Conservation (phyloP, 2,888 invertebrate genomes). For the Acleris literana region DNA sequence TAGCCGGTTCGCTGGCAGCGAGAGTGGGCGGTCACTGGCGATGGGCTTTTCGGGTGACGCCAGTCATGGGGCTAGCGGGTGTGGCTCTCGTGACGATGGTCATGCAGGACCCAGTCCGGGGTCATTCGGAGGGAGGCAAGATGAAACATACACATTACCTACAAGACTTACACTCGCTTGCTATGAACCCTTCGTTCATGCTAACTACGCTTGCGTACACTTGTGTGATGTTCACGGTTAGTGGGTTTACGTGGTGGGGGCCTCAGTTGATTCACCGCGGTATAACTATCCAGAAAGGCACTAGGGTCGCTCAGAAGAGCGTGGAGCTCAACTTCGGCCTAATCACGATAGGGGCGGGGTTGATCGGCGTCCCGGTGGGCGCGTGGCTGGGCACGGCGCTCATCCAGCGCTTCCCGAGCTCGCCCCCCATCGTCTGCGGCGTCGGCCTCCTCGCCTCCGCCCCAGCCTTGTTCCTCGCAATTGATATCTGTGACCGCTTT, state of each 20-base stretch:
- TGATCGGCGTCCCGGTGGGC: conserved; percentile 92
- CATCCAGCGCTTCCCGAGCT: conserved; percentile 83
- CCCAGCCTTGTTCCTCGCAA: conserved; percentile 88
- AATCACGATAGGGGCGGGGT: conserved; percentile 92
- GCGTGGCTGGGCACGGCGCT: conserved; percentile 86
- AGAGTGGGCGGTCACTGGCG: conserved; percentile 90
- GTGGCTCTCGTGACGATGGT: conserved; percentile 89
- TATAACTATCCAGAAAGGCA: conserved; percentile 85
- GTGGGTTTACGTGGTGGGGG: conserved; percentile 98
- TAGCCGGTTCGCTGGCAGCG: conserved; percentile 94
- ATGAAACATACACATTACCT: conserved; percentile 88
- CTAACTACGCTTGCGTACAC: conserved; percentile 97
- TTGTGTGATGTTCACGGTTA: conserved; percentile 98
- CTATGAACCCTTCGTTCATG: conserved; percentile 94
- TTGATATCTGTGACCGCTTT: conserved; percentile 85
- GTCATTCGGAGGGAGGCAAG: conserved; percentile 93
- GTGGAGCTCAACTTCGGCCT: conserved; percentile 92
- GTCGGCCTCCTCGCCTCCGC: conserved; percentile 89
- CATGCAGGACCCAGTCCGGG: conserved; percentile 93
- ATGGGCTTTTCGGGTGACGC: conserved; percentile 97
- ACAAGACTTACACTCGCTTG: conserved; percentile 89
- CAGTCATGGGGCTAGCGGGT: conserved; percentile 91
- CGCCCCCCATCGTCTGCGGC: conserved; percentile 93
- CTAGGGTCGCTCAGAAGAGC: conserved; percentile 72
- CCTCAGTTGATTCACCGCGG: conserved; percentile 93